Percentiles rank a stretch among this genome's conserved stretches.
These are phyloP conservation scores for Peribatodes rhomboidaria DNA, from an alignment of 2,888 invertebrate genomes.

Conservation along the genomic window DNA sequence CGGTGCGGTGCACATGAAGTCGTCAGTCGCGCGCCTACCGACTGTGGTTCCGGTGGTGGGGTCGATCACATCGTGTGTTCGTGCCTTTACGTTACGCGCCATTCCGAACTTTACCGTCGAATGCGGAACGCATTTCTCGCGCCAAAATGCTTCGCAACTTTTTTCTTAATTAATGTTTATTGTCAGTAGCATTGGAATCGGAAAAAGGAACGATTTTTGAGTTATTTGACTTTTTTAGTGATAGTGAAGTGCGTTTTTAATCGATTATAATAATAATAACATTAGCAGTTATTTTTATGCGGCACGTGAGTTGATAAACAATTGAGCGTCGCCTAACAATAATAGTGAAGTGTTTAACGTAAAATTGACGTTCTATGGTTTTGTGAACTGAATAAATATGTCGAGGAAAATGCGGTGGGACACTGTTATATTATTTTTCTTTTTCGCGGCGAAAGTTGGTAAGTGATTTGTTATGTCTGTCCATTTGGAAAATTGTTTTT, in stretches of 20 bases:
- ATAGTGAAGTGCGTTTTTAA: constrained; percentile 36
- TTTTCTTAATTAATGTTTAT: constrained; percentile 43
- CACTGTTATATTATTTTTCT: constrained; percentile 66
- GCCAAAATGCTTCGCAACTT: constrained; percentile 61
- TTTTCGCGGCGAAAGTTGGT: constrained; percentile 66
- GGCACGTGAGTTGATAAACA: constrained; percentile 33
- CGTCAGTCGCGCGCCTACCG: constrained; percentile 82
- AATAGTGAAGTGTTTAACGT: constrained; percentile 35
- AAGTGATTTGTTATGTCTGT: constrained; percentile 55
- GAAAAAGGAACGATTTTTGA: constrained; percentile 27
- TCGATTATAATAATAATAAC: constrained; percentile 24
- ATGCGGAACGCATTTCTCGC: constrained; percentile 66
- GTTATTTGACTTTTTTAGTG: constrained; percentile 31
- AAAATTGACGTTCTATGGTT: constrained; percentile 52
- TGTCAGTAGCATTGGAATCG: constrained; percentile 16
- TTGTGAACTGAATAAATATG: constrained; percentile 55
- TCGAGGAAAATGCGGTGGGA: constrained; percentile 70
- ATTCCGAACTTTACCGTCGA: constrained; percentile 67
- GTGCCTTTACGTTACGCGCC: constrained; percentile 68
- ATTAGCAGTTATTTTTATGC: constrained; percentile 38
- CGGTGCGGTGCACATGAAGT: constrained; percentile 83
- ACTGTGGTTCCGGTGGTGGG: constrained; percentile 87
- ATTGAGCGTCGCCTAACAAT: constrained; percentile 29
- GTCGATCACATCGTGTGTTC: constrained; percentile 81
- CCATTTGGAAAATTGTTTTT: constrained; percentile 38